A percentile compares a stretch with the other conserved stretches of the same genome.
Evolutionary conservation across 2,797 vertebrate species (phyloP).

Genomic region (Sebastes hopkinsi): DNA sequence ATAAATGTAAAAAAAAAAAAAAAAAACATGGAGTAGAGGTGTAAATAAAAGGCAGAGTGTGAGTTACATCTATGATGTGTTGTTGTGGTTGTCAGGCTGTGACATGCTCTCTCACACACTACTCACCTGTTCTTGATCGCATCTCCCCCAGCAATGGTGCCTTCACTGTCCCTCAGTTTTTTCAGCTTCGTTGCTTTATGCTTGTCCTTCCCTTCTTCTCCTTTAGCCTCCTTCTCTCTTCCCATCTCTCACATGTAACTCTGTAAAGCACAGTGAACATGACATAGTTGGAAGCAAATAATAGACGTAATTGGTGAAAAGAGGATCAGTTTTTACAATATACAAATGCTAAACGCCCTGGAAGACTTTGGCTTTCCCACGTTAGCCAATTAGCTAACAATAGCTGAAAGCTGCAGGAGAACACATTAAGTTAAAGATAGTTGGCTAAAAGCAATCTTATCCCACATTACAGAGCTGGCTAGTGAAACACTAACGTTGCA

Average conservation of each 20-base stretch:
- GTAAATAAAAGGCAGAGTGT: no score
- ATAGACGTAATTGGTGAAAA: neutral
- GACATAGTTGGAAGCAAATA: neutral
- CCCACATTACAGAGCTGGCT: no score
- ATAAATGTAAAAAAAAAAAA: no score
- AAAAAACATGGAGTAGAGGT: no score
- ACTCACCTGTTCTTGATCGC: constrained; percentile 55
- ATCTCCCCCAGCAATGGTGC: constrained; percentile 40
- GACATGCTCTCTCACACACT: neutral
- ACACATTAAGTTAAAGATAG: neutral
- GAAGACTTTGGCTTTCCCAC: neutral
- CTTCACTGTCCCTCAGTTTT: constrained; percentile 23
- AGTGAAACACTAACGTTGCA: neutral
- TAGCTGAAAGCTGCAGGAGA: neutral
- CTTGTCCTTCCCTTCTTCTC: constrained; percentile 43
- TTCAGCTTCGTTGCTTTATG: constrained; percentile 46
- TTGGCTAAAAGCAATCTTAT: neutral
- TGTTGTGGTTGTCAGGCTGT: no score
- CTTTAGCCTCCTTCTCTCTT: constrained; percentile 54
- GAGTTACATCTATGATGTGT: no score
- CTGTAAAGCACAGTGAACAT: neutral
- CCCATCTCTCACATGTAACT: constrained; percentile 58
- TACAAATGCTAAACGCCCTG: neutral
- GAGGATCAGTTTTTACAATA: neutral
- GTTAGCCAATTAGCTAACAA: constrained; percentile 17